phyloP scores from a whole-genome alignment of 1,140 invertebrate genomes.

The Bombus huntii region DNA sequence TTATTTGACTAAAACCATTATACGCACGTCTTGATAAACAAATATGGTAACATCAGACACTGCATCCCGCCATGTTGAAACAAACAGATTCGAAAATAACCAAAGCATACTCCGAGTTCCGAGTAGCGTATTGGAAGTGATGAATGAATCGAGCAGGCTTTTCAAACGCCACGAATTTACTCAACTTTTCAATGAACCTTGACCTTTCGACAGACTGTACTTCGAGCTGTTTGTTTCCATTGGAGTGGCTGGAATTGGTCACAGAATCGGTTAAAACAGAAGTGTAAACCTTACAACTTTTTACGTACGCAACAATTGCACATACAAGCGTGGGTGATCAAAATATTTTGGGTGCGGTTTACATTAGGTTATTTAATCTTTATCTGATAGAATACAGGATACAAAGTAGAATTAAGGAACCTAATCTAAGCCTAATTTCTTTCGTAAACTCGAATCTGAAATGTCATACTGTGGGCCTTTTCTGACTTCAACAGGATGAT shows the following conservation, averaged over 20 bases:
- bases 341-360: background rate
- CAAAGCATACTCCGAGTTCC: background rate
- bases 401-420: no score
- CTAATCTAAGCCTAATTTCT: no score
- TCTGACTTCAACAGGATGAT: no score
- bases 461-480: no score
- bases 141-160: conserved; percentile 18
- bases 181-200: conserved; percentile 38
- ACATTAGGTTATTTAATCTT: background rate
- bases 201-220: conserved; percentile 5
- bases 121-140: background rate
- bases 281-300: background rate
- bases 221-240: background rate
- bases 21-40: background rate
- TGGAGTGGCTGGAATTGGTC: background rate
- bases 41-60: background rate
- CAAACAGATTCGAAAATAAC: background rate
- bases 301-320: no score
- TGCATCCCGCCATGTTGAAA: background rate
- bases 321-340: background rate
- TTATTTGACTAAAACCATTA: background rate
- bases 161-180: conserved; percentile 15
- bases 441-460: no score
- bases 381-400: no score
- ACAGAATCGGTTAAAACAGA: background rate